Evolutionary conservation across 1,140 invertebrate genomes (phyloP).

Genomic region (Cydia amplana): DNA sequence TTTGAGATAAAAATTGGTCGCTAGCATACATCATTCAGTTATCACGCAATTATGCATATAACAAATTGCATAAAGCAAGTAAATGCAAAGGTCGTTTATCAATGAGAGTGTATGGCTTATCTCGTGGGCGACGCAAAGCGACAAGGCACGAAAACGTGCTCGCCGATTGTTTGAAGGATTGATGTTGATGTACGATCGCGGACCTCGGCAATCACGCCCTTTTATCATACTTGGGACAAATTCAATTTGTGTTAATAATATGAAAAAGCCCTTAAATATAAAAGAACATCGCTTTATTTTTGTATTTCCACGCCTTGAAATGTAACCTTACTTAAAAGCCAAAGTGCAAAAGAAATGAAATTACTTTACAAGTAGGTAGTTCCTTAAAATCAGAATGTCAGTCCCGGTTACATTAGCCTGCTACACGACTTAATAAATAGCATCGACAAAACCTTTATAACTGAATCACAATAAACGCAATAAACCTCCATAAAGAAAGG

Average conservation of each 20-base stretch:
- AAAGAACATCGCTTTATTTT: neutral
- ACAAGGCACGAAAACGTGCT: slow-evolving; percentile 19
- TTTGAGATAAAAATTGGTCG: slow-evolving; percentile 31
- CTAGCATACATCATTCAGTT: slow-evolving; percentile 27
- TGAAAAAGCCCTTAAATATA: neutral
- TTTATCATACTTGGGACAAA: neutral
- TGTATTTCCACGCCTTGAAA: neutral
- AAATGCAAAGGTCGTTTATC: slow-evolving; percentile 28
- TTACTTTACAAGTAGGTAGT: neutral
- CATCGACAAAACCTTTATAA: slow-evolving; percentile 22
- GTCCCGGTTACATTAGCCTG: neutral
- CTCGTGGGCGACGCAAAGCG: slow-evolving; percentile 25
- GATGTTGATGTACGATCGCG: slow-evolving; percentile 21
- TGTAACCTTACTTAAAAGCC: neutral
- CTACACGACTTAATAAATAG: neutral
- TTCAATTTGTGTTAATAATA: neutral
- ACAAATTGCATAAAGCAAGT: slow-evolving; percentile 32
- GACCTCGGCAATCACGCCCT: neutral
- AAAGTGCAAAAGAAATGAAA: neutral
- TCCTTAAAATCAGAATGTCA: neutral
- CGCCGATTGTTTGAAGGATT: slow-evolving; percentile 29
- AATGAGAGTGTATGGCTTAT: slow-evolving; percentile 22
- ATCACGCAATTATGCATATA: slow-evolving; percentile 27
- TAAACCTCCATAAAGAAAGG: slow-evolving; percentile 58
- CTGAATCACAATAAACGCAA: slow-evolving; percentile 48